These are phyloP conservation scores for Acrobasis consociella DNA, from an alignment of 2,888 invertebrate species.

Conservation along the genomic window DNA sequence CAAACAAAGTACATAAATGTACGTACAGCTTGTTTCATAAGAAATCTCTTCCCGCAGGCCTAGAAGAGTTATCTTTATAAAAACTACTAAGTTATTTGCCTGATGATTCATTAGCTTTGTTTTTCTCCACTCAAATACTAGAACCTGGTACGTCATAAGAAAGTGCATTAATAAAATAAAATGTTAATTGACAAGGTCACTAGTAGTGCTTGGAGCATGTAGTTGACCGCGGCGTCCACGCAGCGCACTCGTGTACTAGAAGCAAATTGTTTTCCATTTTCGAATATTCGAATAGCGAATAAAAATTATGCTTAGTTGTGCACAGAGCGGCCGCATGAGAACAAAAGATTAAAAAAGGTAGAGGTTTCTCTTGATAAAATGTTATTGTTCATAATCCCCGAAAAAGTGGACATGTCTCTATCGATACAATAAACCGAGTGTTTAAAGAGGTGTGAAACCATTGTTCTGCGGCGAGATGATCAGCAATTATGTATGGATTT, in stretches of 20 bases:
- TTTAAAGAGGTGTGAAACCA: slow-evolving; percentile 48
- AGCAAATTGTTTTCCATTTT: slow-evolving; percentile 68
- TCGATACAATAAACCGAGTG: slow-evolving; percentile 72
- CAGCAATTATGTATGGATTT: slow-evolving; percentile 68
- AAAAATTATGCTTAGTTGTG: slow-evolving; percentile 72
- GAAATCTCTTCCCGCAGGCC: no score
- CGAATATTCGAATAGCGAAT: slow-evolving; percentile 55
- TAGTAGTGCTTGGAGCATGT: slow-evolving; percentile 59
- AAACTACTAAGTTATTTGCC: slow-evolving; percentile 42
- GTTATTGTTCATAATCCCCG: slow-evolving; percentile 63
- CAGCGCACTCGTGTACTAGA: slow-evolving; percentile 79
- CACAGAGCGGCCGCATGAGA: slow-evolving; percentile 47
- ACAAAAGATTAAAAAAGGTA: not conserved
- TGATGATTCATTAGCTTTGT: slow-evolving; percentile 41
- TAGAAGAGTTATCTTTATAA: no score
- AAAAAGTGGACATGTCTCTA: slow-evolving; percentile 75
- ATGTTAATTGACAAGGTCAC: slow-evolving; percentile 80
- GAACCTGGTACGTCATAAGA: slow-evolving; percentile 65
- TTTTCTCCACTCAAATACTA: slow-evolving; percentile 43
- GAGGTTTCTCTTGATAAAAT: slow-evolving; percentile 43
- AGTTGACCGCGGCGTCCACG: slow-evolving; percentile 74
- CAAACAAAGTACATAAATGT: no score
- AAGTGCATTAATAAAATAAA: slow-evolving; percentile 81
- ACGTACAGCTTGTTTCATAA: no score
- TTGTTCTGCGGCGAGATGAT: slow-evolving; percentile 68